Base-by-base conservation (phyloP, 2,888 invertebrate species). In the Chymomyza amoena region DNA sequence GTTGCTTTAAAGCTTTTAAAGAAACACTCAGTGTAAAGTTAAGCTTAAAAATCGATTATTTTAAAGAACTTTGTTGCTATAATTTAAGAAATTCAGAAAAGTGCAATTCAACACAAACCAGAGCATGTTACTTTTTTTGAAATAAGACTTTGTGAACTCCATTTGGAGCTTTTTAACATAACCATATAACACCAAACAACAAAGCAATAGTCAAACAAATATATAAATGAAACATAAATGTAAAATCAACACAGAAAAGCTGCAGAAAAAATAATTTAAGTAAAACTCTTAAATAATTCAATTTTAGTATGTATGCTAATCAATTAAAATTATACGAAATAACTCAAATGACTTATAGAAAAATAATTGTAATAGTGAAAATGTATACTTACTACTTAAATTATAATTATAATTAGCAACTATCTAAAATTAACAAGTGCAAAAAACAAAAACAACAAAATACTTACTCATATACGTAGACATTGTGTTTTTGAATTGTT, bases 401-500 rank as follows among this genome's bases (percentile, higher is more conserved):
- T 28, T 16, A 57, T 52, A 61, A 39, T 25, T 25, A 25, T 39
- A 50, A 28, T 10, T 39, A 18, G 36, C 16, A 9, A 9, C 57
- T 45, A 45, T 2, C 39, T 10, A 10, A 45, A 45, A 36, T 36
- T 36, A 64, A 25, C 25, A 25, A 25, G 25, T 25, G 25, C 25
- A 25, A 25, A 25, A 25, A 20, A 25, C 3, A 25, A 25, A 0
- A 25, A 25, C 0, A 54, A 57, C n/a, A 65, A 18, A 45, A 28
- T 57, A 28, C 32, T 13, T 45, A 57, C 6, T 61, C 20, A 68
- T 59, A 64, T 66, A 56, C 66, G 52, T 59, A 57, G 45, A 45
- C 60, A 61, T 65, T 73, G 64, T 61, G 57, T 63, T 61, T 56
- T 59, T 59, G 25, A 60, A 80, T 78, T 78, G 76, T 79, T 81